Evolutionary conservation across 92 coral and sea anemone species (phyloP).

Genomic region (Meandrina meandrites): DNA sequence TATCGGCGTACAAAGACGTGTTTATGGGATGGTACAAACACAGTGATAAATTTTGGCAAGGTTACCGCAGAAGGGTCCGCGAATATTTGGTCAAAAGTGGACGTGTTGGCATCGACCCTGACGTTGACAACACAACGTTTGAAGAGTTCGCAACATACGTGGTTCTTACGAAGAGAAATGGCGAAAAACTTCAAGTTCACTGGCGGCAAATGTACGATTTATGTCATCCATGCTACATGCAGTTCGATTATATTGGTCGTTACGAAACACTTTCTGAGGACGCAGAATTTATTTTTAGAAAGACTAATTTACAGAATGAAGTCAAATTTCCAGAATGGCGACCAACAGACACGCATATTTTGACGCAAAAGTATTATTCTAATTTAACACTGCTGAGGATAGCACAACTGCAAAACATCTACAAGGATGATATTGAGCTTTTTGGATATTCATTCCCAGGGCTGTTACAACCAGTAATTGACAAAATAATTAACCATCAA

Average conservation of each 20-base stretch:
- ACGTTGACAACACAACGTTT: constrained; percentile 11
- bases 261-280: constrained; percentile 6
- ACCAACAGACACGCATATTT: not conserved
- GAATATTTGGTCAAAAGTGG: not conserved
- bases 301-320: not conserved
- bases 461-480: not conserved
- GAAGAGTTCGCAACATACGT: not conserved
- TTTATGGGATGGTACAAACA: not conserved
- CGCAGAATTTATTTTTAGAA: not conserved
- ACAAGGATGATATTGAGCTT: not conserved
- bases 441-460: not conserved
- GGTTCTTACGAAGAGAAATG: not conserved
- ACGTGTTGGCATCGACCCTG: not conserved
- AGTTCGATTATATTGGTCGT: constrained; percentile 9
- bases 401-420: not conserved
- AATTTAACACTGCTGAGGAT: not conserved
- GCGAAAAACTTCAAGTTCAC: not conserved
- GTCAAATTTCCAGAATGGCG: constrained; percentile 4
- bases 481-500: not conserved
- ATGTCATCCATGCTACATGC: constrained; percentile 1
- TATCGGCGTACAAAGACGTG: constrained; percentile 13
- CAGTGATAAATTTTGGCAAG: not conserved
- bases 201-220: not conserved
- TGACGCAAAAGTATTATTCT: constrained; percentile 12
- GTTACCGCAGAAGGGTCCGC: not conserved